Conservation (phyloP, 1,140 invertebrate species). For the Habropoda laboriosa region DNA sequence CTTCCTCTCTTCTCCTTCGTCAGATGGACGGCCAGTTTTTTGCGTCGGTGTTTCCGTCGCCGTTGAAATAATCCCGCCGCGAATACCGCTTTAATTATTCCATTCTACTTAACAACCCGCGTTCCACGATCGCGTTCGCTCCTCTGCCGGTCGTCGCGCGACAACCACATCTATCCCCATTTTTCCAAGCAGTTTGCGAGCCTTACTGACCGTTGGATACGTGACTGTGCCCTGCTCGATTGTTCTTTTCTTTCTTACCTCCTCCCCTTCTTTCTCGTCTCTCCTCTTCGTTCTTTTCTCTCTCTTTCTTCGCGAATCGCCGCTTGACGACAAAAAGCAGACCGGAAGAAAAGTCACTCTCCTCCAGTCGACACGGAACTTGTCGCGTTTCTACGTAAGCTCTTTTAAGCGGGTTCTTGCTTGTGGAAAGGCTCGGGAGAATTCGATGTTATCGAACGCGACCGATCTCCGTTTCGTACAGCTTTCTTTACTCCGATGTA, state of each 20-base stretch:
- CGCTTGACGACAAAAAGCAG: background rate
- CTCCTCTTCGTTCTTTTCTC: background rate
- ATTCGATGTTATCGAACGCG: slow-evolving; percentile 27
- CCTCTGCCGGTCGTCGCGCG: slow-evolving; percentile 35
- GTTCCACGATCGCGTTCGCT: slow-evolving; percentile 39
- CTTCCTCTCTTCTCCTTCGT: slow-evolving; percentile 15
- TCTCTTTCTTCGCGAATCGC: background rate
- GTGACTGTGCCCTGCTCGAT: slow-evolving; percentile 10
- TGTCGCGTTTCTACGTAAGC: background rate
- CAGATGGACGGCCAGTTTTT: background rate
- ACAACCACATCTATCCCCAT: slow-evolving; percentile 34
- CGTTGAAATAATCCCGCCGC: slow-evolving; percentile 42
- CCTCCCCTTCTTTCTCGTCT: background rate
- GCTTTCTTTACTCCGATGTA: background rate
- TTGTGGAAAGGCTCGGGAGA: too few species aligned
- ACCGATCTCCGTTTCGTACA: background rate
- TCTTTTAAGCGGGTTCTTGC: background rate
- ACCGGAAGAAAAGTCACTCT: background rate
- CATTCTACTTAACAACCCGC: slow-evolving; percentile 50
- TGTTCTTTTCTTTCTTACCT: background rate
- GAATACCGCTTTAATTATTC: slow-evolving; percentile 54
- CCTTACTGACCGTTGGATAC: background rate
- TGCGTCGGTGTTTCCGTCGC: slow-evolving; percentile 2
- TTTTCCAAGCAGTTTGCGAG: slow-evolving; percentile 3
- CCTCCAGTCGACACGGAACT: background rate